A percentile compares a stretch with the other conserved stretches of the same genome.
phyloP scores from a whole-genome alignment of 2,888 invertebrate species.

The Strigamia maritima region DNA sequence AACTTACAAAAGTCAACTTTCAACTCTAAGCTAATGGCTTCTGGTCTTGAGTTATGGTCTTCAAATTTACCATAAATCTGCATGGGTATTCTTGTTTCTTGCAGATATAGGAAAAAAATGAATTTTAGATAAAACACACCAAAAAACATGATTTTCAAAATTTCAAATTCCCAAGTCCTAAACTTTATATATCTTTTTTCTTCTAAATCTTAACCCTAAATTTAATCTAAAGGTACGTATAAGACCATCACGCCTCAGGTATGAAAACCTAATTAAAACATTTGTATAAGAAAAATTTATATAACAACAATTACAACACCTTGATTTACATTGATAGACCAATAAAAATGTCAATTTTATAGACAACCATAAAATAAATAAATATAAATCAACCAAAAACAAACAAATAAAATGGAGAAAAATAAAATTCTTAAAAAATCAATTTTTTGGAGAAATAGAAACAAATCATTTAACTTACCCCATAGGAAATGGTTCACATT shows the following conservation, averaged over 20 bases:
- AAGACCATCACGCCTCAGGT: neutral
- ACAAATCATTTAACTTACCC: slow-evolving; percentile 21
- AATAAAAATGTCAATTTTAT: slow-evolving; percentile 14
- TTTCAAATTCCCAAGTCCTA: neutral
- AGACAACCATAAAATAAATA: neutral
- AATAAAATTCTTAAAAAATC: neutral
- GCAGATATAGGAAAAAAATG: neutral
- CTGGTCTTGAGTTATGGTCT: neutral
- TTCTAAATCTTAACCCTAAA: neutral
- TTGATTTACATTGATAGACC: slow-evolving; percentile 20
- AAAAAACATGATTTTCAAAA: neutral
- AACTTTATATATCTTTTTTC: neutral
- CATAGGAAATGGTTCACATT: neutral
- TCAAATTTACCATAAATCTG: neutral
- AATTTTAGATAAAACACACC: neutral
- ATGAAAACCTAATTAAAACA: slow-evolving; percentile 17
- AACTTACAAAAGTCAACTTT: neutral
- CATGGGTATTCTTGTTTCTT: neutral
- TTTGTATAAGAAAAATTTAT: slow-evolving; percentile 17
- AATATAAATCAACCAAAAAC: neutral
- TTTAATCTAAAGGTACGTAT: neutral
- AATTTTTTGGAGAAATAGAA: neutral
- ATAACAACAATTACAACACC: neutral
- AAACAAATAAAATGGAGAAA: neutral
- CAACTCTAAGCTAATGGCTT: neutral